Evolutionary conservation across 2,797 vertebrate genomes (phyloP), one percentile per base, ranked within the genome.

Genomic region (Rhyacichthys aspro): DNA sequence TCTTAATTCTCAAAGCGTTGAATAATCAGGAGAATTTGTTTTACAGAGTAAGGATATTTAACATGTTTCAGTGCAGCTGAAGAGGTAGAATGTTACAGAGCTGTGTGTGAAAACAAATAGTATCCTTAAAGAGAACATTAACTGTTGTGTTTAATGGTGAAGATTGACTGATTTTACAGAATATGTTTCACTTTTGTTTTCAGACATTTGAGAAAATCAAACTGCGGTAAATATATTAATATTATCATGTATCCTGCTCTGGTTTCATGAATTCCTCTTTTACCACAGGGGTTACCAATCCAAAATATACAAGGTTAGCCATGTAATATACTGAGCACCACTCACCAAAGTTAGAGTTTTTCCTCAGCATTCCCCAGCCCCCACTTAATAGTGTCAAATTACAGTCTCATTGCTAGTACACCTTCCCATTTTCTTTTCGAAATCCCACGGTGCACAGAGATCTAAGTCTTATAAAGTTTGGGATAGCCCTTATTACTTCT

Each of bases 401-500:
- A 66, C 62, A 62, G 50, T 62, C 77, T 61, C 56, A 37, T 49
- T 53, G 67, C 78, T 45, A 36, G 49, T 55, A 45, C 41, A 76
- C 69, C 70, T 76, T 80, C 70, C 58, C 43, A 60, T 59, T 71
- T 62, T 54, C 17, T 48, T 66, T 74, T 71, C 63, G n/a, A 78
- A 90, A 83, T 78, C 83, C 76, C 66, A 59, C 55, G 55, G 17
- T 71, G 76, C 60, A 59, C 41, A 58, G 56, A 87, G 79, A 88
- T 90, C 81, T 88, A 83, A 83, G 78, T 78, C 73, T 67, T 82
- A 69, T 78, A 79, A 88, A 86, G 87, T 90, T n/a, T 81, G 69
- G 84, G 90, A 93, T 89, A 82, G 74, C 86, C 87, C 90, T 91
- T 93, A 93, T 93, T 93, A 89, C 87, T 89, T 87, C 91, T 94